Percentiles rank a stretch among this genome's conserved stretches.
Conservation (phyloP, 1,140 invertebrate genomes). For the Eriosoma lanigerum region DNA sequence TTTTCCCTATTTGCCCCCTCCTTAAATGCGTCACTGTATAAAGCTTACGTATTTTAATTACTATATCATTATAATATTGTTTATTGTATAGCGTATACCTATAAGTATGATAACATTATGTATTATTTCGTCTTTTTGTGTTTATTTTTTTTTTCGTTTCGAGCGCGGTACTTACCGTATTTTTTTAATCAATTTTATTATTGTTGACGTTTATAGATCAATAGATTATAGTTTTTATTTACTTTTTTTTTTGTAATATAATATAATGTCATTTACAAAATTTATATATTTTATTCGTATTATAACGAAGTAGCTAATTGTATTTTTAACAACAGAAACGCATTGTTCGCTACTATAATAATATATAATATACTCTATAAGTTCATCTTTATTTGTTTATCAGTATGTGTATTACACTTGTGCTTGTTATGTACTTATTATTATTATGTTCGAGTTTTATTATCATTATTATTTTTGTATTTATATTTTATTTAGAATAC, state of each 20-base stretch:
- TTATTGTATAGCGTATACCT: neutral
- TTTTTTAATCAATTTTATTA: conserved; percentile 4
- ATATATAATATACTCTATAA: neutral
- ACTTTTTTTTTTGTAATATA: conserved; percentile 8
- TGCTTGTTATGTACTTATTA: conserved; percentile 41
- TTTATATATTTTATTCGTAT: neutral
- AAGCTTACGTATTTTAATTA: conserved; percentile 37
- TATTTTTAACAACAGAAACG: neutral
- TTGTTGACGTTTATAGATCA: conserved; percentile 36
- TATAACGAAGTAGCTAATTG: conserved; percentile 1
- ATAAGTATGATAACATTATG: conserved; percentile 10
- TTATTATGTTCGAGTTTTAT: conserved; percentile 43
- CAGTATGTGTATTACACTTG: conserved; percentile 20
- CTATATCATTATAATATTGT: neutral
- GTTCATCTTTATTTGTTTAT: conserved; percentile 35
- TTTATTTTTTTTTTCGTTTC: conserved; percentile 12
- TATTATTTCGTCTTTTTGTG: neutral
- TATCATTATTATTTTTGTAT: conserved; percentile 37
- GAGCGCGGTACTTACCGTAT: conserved; percentile 27
- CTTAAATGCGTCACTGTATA: too few relatives aligned
- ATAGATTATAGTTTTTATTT: neutral
- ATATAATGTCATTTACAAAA: neutral
- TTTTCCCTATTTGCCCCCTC: too few relatives aligned
- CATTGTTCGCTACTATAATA: neutral
- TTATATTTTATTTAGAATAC: conserved; percentile 43